Evolutionary conservation across 2,888 invertebrate genomes (phyloP).

Genomic region (Iselma pallidipennis): DNA sequence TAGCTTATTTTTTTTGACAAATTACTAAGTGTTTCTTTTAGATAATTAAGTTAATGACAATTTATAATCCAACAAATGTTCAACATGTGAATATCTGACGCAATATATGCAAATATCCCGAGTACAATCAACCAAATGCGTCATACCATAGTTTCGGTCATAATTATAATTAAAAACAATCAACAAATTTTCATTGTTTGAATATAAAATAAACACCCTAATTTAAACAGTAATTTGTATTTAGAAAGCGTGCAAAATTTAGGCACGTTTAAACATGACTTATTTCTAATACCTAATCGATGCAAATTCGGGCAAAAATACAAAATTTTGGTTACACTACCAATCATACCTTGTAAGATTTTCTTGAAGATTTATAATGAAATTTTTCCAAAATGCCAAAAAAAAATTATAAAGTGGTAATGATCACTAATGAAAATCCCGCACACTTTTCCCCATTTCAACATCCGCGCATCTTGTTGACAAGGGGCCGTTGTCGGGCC

Average conservation of each 20-base stretch:
- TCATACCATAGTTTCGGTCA: not conserved
- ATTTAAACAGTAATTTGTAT: no score
- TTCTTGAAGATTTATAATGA: not conserved
- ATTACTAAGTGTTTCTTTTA: not conserved
- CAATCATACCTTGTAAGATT: not conserved
- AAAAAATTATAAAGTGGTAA: no score
- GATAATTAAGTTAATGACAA: not conserved
- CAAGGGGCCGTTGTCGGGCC: conserved; percentile 47
- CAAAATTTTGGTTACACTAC: no score
- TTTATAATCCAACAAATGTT: not conserved
- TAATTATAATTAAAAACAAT: not conserved
- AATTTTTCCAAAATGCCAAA: not conserved
- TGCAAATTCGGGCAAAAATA: no score
- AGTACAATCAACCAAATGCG: not conserved
- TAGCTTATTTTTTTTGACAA: not conserved
- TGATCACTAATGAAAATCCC: conserved; percentile 19
- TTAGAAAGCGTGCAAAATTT: no score
- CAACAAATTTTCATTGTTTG: not conserved
- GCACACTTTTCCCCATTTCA: conserved; percentile 39
- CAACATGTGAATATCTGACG: not conserved
- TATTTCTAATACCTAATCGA: no score
- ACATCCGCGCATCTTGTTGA: conserved; percentile 52
- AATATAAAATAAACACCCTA: not conserved
- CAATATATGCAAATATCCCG: not conserved
- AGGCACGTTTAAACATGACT: no score